Evolutionary conservation across 2,113 vertebrate genomes (phyloP).

Genomic region (Rhinichthys klamathensis): DNA sequence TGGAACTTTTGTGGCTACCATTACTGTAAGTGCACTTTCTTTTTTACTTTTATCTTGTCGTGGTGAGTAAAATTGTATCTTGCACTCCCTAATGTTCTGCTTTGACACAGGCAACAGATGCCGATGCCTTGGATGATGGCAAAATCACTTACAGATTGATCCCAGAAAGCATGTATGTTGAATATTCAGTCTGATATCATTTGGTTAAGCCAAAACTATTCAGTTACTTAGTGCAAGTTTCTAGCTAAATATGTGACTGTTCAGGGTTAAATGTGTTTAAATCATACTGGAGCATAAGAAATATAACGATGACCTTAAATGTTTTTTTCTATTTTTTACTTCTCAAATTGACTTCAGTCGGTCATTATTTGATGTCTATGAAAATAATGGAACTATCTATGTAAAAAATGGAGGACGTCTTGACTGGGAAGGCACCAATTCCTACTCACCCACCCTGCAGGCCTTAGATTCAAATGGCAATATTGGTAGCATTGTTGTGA

Average conservation of each 20-base stretch:
- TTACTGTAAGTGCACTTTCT: conserved; percentile 74
- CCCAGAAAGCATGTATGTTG: conserved; percentile 83
- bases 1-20: conserved; percentile 67
- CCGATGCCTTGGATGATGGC: conserved; percentile 78
- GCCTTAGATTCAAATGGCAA: conserved; percentile 77
- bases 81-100: neutral
- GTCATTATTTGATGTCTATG: conserved; percentile 74
- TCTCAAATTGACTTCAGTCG: conserved; percentile 65
- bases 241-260: too few relatives aligned
- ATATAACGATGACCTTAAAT: neutral
- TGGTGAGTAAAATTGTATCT: neutral
- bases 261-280: too few relatives aligned
- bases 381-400: conserved; percentile 68
- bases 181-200: neutral
- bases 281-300: too few relatives aligned
- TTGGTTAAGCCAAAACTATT: neutral
- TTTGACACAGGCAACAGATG: conserved; percentile 82
- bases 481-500: conserved; percentile 73
- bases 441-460: conserved; percentile 83
- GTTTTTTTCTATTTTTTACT: neutral
- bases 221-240: neutral
- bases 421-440: conserved; percentile 81
- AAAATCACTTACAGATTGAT: conserved; percentile 84
- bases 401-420: conserved; percentile 72
- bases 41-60: neutral